Conservation (phyloP, 1,140 invertebrate species). For the Drosophila nannoptera region DNA sequence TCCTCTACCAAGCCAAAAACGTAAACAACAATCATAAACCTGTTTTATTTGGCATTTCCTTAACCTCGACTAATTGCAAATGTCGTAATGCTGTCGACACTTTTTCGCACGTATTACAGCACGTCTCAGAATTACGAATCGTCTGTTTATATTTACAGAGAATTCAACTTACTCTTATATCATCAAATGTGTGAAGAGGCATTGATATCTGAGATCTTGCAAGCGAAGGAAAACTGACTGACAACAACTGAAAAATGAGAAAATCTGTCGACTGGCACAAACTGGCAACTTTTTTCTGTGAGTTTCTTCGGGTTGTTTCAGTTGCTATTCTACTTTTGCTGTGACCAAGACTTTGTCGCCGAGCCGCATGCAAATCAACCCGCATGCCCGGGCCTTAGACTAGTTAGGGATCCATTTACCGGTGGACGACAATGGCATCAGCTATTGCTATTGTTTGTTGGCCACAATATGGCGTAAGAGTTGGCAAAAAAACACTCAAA, state of each 20-base stretch:
- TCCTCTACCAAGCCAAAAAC: slow-evolving; percentile 32
- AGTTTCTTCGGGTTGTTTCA: slow-evolving; percentile 26
- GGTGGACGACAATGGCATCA: slow-evolving; percentile 57
- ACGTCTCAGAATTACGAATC: slow-evolving; percentile 12
- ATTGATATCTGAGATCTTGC: no score
- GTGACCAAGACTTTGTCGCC: slow-evolving; percentile 16
- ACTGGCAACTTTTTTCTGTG: slow-evolving; percentile 37
- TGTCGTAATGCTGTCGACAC: slow-evolving; percentile 13
- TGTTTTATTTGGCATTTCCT: slow-evolving; percentile 15
- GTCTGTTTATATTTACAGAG: background rate
- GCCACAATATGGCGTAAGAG: slow-evolving; percentile 24
- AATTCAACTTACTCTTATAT: no score
- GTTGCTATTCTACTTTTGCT: slow-evolving; percentile 18
- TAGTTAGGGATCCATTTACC: slow-evolving; percentile 17
- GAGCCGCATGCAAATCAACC: slow-evolving; percentile 48
- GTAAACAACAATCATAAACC: slow-evolving; percentile 26
- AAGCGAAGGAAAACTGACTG: background rate
- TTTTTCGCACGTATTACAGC: slow-evolving; percentile 18
- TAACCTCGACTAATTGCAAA: slow-evolving; percentile 14
- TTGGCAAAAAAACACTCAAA: slow-evolving; percentile 33
- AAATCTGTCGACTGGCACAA: slow-evolving; percentile 3
- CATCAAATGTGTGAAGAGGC: no score
- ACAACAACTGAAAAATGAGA: background rate
- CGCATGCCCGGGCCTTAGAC: background rate
- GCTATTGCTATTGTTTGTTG: slow-evolving; percentile 61